Conservation (phyloP, 2,797 vertebrate genomes). For the Poliocrania exsul region DNA sequence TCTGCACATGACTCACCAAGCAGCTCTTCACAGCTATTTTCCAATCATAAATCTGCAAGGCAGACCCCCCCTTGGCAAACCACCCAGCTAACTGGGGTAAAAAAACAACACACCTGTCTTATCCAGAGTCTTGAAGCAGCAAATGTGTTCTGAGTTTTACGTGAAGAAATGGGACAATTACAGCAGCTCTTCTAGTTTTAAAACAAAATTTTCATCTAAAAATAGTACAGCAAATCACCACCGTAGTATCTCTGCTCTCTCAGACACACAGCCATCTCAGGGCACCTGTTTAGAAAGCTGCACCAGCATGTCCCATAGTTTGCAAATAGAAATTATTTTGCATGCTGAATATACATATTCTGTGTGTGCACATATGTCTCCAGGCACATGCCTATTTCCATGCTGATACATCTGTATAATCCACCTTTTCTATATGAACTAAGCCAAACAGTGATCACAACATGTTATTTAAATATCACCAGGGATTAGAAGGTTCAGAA, state of each 20-base stretch:
- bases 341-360: background rate
- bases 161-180: background rate
- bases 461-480: conserved; percentile 63
- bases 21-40: background rate
- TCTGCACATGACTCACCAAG: background rate
- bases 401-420: background rate
- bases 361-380: background rate
- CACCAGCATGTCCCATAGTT: background rate
- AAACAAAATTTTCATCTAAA: background rate
- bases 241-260: background rate
- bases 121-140: background rate
- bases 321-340: background rate
- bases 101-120: background rate
- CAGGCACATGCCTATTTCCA: background rate
- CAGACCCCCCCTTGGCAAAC: background rate
- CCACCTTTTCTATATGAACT: conserved; percentile 12
- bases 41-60: background rate
- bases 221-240: background rate
- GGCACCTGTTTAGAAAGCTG: background rate
- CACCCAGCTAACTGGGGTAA: background rate
- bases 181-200: background rate
- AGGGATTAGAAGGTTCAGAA: conserved; percentile 63
- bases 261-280: background rate
- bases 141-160: background rate
- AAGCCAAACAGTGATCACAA: conserved; percentile 44